These are phyloP conservation scores for Sipha flava DNA, from an alignment of 1,140 invertebrate genomes.

Conservation along the genomic window DNA sequence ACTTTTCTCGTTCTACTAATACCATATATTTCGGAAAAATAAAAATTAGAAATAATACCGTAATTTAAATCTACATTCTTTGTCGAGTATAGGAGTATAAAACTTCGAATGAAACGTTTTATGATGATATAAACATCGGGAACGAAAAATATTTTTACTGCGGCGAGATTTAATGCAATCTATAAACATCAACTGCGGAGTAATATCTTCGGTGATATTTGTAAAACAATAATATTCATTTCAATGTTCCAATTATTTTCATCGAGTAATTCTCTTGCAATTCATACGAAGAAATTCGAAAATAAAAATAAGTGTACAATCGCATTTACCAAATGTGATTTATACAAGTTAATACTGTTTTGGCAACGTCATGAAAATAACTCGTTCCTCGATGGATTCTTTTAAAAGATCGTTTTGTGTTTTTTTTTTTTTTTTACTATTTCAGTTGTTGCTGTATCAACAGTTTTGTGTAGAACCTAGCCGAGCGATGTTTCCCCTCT, in stretches of 20 bases:
- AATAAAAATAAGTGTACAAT: not conserved
- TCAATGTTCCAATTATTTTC: not conserved
- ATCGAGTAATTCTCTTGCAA: not conserved
- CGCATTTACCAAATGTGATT: too few relatives aligned
- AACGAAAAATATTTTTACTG: not conserved
- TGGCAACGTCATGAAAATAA: not conserved
- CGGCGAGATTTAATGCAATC: not conserved
- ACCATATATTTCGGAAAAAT: not conserved
- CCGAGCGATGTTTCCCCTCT: not conserved
- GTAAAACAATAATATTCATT: too few relatives aligned
- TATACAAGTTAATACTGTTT: not conserved
- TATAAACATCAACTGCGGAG: not conserved
- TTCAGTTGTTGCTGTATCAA: slow-evolving; percentile 2
- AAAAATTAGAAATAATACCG: not conserved
- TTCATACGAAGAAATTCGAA: not conserved
- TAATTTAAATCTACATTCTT: not conserved
- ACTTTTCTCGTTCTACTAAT: not conserved
- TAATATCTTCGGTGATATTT: too few relatives aligned
- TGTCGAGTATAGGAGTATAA: not conserved
- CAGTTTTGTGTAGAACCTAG: not conserved
- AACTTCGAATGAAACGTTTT: not conserved
- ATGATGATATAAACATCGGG: not conserved
- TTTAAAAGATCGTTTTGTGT: not conserved
- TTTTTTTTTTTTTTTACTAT: not conserved
- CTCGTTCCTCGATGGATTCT: not conserved